phyloP scores from a whole-genome alignment of 2,888 invertebrate genomes.

The Galerucella calmariensis region DNA sequence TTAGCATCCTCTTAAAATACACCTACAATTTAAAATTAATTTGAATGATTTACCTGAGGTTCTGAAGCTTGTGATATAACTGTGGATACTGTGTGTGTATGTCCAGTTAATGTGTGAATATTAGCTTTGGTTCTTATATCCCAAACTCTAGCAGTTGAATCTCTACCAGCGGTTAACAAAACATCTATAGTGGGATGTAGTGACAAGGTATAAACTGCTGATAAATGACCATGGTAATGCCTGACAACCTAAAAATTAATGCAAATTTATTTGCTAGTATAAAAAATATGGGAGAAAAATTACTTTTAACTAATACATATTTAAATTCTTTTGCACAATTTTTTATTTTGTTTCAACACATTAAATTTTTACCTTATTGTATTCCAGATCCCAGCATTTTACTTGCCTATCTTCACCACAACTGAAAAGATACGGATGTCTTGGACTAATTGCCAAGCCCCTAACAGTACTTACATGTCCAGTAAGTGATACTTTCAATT shows the following conservation, averaged over 20 bases:
- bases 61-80: conserved; percentile 93
- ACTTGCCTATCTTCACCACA: conserved; percentile 99
- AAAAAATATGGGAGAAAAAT: neutral
- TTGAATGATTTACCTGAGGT: conserved; percentile 71
- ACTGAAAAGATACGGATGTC: conserved; percentile 98
- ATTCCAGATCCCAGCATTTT: conserved; percentile 99
- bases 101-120: conserved; percentile 94
- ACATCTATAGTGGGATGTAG: conserved; percentile 97
- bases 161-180: conserved; percentile 91
- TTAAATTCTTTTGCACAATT: too few relatives aligned
- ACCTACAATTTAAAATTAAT: neutral
- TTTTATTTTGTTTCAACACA: too few relatives aligned
- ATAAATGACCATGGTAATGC: conserved; percentile 98
- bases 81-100: conserved; percentile 96
- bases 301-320: too few relatives aligned
- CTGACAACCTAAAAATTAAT: conserved; percentile 78
- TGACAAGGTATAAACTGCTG: conserved; percentile 93
- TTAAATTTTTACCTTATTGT: conserved; percentile 82
- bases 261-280: conserved; percentile 9
- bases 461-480: conserved; percentile 98
- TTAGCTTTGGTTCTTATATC: conserved; percentile 99
- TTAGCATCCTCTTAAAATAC: neutral
- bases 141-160: conserved; percentile 97
- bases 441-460: conserved; percentile 90
- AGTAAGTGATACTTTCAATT: conserved; percentile 95